These are phyloP conservation scores for Oryzias melastigma DNA, from an alignment of 2,113 vertebrate genomes.

Conservation along the genomic window DNA sequence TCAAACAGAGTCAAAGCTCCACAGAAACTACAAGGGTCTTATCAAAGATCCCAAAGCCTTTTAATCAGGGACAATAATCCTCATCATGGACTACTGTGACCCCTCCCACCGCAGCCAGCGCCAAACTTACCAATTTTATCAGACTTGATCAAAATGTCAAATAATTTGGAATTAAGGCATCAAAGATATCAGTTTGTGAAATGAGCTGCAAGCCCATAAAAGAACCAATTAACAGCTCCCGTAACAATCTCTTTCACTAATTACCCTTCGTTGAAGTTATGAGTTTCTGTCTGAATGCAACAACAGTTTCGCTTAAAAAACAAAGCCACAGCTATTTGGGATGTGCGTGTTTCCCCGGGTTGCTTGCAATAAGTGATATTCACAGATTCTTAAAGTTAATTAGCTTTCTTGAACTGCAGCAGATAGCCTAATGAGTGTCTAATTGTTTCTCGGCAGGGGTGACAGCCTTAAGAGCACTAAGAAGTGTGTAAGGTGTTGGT, in stretches of 20 bases:
- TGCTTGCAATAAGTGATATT: slow-evolving; percentile 46
- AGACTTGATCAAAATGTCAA: background rate
- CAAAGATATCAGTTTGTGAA: slow-evolving; percentile 9
- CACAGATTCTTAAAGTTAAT: slow-evolving; percentile 63
- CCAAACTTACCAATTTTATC: too few species aligned
- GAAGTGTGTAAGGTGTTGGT: slow-evolving; percentile 34
- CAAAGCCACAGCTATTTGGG: slow-evolving; percentile 64
- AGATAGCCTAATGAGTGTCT: slow-evolving; percentile 66
- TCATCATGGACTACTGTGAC: background rate
- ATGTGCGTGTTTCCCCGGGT: slow-evolving; percentile 32
- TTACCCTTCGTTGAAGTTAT: slow-evolving; percentile 41
- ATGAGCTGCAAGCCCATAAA: slow-evolving; percentile 4
- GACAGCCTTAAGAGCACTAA: slow-evolving; percentile 34
- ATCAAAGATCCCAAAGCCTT: slow-evolving; percentile 20
- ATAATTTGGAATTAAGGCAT: slow-evolving; percentile 16
- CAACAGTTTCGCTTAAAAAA: slow-evolving; percentile 48
- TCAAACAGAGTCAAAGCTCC: slow-evolving; percentile 13
- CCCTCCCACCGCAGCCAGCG: background rate
- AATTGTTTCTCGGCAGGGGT: slow-evolving; percentile 68
- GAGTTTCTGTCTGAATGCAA: slow-evolving; percentile 32
- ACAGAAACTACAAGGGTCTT: slow-evolving; percentile 20
- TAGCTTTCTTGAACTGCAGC: slow-evolving; percentile 68
- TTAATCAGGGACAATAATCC: slow-evolving; percentile 21
- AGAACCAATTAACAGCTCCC: slow-evolving; percentile 30
- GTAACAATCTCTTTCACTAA: slow-evolving; percentile 35